phyloP scores from a whole-genome alignment of 1,140 invertebrate genomes.

The Apis florea region DNA sequence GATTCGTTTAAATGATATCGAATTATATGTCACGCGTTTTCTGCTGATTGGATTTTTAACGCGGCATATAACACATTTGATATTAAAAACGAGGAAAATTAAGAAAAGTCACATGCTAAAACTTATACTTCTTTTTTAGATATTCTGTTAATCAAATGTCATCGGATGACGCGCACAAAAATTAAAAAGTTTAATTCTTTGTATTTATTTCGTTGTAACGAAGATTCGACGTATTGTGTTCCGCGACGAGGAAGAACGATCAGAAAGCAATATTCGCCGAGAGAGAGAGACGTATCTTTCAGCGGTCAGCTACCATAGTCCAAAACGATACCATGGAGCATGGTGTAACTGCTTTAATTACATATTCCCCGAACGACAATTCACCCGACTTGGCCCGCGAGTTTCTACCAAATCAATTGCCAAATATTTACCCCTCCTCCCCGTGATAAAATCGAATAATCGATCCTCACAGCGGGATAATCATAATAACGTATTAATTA shows the following conservation, averaged over 20 bases:
- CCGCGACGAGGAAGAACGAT: neutral
- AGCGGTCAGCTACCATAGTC: neutral
- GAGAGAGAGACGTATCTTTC: neutral
- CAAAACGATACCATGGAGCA: neutral
- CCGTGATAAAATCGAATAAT: neutral
- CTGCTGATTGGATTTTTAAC: too few relatives aligned
- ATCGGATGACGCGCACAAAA: too few relatives aligned
- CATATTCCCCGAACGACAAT: constrained; percentile 17
- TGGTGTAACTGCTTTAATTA: constrained; percentile 12
- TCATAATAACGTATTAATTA: constrained; percentile 19
- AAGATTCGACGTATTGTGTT: neutral
- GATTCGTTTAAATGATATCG: too few relatives aligned
- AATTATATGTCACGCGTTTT: too few relatives aligned
- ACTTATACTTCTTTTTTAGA: too few relatives aligned
- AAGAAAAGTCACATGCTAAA: too few relatives aligned
- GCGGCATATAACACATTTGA: too few relatives aligned
- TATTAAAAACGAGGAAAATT: too few relatives aligned
- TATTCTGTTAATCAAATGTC: too few relatives aligned
- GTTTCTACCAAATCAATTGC: constrained; percentile 24
- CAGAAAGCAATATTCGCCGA: neutral
- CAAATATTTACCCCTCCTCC: neutral
- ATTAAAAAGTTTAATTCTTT: too few relatives aligned
- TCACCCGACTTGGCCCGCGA: constrained; percentile 12
- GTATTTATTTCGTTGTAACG: too few relatives aligned
- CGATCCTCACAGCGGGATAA: neutral